Conservation (phyloP, 2,113 vertebrate genomes). For the Enhydra lutris region DNA sequence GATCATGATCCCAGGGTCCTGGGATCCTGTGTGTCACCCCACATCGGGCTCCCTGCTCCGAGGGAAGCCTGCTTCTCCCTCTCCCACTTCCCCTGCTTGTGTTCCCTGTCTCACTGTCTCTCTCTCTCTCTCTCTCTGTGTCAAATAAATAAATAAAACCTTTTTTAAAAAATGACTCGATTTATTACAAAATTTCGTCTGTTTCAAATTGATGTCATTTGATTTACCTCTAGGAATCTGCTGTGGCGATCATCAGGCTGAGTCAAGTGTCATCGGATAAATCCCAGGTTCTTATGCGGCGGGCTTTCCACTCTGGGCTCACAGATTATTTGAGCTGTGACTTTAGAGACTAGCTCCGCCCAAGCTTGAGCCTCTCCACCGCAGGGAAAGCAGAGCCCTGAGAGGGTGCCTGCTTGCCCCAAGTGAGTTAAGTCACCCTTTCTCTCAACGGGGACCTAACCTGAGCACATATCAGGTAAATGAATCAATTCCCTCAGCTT, state of each 20-base stretch:
- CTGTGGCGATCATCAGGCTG: not conserved
- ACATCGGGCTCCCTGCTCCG: no score
- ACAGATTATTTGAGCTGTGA: not conserved
- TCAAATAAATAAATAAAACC: no score
- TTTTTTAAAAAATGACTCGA: not conserved
- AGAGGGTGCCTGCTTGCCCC: not conserved
- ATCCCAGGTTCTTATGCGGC: not conserved
- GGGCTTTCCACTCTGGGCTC: not conserved
- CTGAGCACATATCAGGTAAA: not conserved
- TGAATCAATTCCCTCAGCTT: not conserved
- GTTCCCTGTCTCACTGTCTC: no score
- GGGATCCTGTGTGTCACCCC: no score
- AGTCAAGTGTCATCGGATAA: not conserved
- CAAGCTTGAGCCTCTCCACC: not conserved
- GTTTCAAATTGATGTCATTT: not conserved
- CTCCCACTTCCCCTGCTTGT: no score
- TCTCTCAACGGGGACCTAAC: slow-evolving; percentile 29
- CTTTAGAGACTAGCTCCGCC: not conserved
- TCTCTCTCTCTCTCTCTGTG: no score
- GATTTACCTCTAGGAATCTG: not conserved
- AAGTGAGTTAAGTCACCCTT: not conserved
- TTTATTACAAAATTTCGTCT: not conserved
- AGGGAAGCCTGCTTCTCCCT: no score
- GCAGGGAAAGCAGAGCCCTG: not conserved
- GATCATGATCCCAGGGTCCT: no score